These are phyloP conservation scores for Centroberyx gerrardi DNA, from an alignment of 2,797 vertebrate species.

Conservation along the genomic window DNA sequence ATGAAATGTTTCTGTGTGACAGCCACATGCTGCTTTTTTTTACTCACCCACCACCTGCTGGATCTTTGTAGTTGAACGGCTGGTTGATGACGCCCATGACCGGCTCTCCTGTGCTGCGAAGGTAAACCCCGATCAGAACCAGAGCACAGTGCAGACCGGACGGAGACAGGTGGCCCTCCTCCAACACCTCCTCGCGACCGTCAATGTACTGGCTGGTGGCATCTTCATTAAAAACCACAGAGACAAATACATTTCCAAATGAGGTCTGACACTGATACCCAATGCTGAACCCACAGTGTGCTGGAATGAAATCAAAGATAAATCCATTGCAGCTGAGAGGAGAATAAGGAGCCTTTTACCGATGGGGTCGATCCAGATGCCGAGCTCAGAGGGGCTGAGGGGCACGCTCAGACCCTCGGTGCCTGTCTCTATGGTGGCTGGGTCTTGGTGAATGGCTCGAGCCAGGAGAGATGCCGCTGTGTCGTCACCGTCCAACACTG, in stretches of 20 bases:
- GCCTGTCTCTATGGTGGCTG: conserved; percentile 54
- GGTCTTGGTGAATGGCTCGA: conserved; percentile 85
- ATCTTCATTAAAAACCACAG: conserved; percentile 74
- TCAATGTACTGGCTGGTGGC: conserved; percentile 93
- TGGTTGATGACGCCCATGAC: conserved; percentile 95
- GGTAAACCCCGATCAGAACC: conserved; percentile 91
- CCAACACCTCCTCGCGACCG: conserved; percentile 84
- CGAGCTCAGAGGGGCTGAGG: conserved; percentile 80
- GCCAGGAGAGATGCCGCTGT: conserved; percentile 81
- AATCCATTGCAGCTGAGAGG: neutral
- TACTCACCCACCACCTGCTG: conserved; percentile 75
- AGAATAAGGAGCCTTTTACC: conserved; percentile 60
- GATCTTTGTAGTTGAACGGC: conserved; percentile 87
- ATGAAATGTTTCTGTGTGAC: neutral
- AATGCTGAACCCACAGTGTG: conserved; percentile 21
- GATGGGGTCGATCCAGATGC: conserved; percentile 89
- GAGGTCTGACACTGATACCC: neutral
- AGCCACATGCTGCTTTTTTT: neutral
- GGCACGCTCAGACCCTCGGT: conserved; percentile 76
- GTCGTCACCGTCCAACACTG: conserved; percentile 82
- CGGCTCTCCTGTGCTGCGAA: conserved; percentile 86
- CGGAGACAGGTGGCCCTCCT: conserved; percentile 84
- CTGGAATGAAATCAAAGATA: neutral
- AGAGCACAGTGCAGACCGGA: conserved; percentile 91
- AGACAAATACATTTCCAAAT: conserved; percentile 3